These are phyloP conservation scores for Spatulosminthurus flaviceps DNA, from an alignment of 2,888 invertebrate species.

Conservation along the genomic window DNA sequence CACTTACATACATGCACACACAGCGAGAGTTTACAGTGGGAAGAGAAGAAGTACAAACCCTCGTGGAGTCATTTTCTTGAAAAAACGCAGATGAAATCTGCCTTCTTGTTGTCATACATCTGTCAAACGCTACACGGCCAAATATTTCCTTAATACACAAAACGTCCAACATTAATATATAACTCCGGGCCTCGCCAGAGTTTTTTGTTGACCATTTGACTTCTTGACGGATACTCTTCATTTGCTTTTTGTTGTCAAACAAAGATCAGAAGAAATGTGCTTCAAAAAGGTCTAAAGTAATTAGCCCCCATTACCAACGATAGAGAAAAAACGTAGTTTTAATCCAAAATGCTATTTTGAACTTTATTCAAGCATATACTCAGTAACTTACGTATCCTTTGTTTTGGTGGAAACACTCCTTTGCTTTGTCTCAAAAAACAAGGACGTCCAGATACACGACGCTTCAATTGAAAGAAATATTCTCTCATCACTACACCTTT, in stretches of 20 bases:
- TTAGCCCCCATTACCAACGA: too few relatives aligned
- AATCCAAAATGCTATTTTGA: too few relatives aligned
- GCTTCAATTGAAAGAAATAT: too few relatives aligned
- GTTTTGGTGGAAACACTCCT: too few relatives aligned
- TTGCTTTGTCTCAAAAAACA: too few relatives aligned
- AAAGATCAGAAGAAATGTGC: not conserved
- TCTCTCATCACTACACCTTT: too few relatives aligned
- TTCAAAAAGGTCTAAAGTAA: too few relatives aligned
- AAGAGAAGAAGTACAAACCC: not conserved
- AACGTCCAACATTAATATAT: conserved; percentile 3
- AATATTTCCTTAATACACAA: conserved; percentile 22
- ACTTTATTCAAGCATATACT: too few relatives aligned
- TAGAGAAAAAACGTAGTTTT: too few relatives aligned
- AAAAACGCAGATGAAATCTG: conserved; percentile 36
- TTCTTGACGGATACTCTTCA: not conserved
- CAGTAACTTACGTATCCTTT: too few relatives aligned
- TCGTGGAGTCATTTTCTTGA: conserved; percentile 20
- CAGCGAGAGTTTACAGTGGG: not conserved
- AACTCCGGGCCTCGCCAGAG: not conserved
- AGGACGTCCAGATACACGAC: too few relatives aligned
- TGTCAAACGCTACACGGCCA: conserved; percentile 31
- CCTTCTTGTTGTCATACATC: conserved; percentile 34
- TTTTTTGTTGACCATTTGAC: not conserved
- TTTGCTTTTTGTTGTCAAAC: not conserved
- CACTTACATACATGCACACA: not conserved